Percentiles rank a stretch among this genome's conserved stretches.
Evolutionary conservation across 92 coral and sea anemone genomes (phyloP).

Genomic region (Siderastrea siderea): DNA sequence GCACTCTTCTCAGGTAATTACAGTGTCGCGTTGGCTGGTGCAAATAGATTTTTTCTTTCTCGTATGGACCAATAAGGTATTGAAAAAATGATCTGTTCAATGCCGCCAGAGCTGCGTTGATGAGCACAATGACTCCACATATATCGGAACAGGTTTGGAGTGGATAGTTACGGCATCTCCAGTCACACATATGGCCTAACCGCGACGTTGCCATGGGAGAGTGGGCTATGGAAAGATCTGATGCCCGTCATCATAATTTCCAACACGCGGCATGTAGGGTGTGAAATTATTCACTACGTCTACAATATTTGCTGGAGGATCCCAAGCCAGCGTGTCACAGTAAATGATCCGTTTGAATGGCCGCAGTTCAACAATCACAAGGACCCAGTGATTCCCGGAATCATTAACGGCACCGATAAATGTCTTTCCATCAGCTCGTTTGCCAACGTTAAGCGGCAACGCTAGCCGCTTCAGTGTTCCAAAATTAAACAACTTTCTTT

Average conservation of each 20-base stretch:
- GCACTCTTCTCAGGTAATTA: constrained; percentile 17
- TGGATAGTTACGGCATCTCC: constrained; percentile 58
- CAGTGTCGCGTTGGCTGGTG: constrained; percentile 45
- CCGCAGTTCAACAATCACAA: constrained; percentile 54
- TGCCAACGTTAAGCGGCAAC: constrained; percentile 36
- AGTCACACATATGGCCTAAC: constrained; percentile 34
- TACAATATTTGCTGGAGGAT: constrained; percentile 20
- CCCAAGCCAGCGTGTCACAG: constrained; percentile 53
- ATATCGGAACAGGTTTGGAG: constrained; percentile 42
- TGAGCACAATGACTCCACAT: constrained; percentile 48
- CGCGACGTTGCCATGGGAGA: constrained; percentile 30
- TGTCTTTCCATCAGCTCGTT: constrained; percentile 16
- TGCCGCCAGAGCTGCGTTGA: constrained; percentile 45
- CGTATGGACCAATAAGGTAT: constrained; percentile 35
- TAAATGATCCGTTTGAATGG: constrained; percentile 46
- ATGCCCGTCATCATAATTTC: constrained; percentile 21
- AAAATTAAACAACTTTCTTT: constrained; percentile 24
- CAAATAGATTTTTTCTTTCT: constrained; percentile 31
- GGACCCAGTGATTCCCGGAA: constrained; percentile 53
- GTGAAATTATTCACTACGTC: constrained; percentile 32
- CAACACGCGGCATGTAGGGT: constrained; percentile 44
- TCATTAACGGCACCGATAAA: constrained; percentile 15
- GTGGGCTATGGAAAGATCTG: constrained; percentile 39
- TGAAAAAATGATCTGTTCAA: constrained; percentile 31
- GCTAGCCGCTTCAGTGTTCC: constrained; percentile 33